Evolutionary conservation across 2,113 vertebrate species (phyloP).

Genomic region (Taxidea taxus): DNA sequence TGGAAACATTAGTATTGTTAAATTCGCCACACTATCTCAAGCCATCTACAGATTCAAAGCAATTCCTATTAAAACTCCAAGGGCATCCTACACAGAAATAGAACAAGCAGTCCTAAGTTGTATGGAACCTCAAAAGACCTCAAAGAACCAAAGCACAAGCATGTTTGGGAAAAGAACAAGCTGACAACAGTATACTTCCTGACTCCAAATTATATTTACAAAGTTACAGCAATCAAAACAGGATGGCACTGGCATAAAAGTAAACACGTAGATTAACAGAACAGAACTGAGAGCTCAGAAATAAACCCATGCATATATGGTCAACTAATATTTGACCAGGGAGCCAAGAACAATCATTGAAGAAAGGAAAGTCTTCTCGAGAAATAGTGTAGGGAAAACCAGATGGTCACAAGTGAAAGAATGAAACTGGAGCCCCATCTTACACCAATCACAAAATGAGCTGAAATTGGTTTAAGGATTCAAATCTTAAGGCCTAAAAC

Average conservation of each 20-base stretch:
- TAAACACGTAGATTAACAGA: neutral
- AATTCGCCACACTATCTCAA: neutral
- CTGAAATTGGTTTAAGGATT: neutral
- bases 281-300: neutral
- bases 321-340: neutral
- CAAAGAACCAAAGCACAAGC: neutral
- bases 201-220: neutral
- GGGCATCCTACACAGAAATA: neutral
- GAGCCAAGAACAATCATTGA: neutral
- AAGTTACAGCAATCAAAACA: neutral
- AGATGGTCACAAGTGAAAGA: neutral
- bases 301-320: neutral
- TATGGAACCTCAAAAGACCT: neutral
- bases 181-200: neutral
- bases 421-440: neutral
- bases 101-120: neutral
- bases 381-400: neutral
- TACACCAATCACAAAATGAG: neutral
- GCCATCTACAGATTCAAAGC: neutral
- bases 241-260: neutral
- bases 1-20: neutral
- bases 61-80: neutral
- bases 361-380: neutral
- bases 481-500: neutral
- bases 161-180: neutral